Conservation (phyloP, 1,140 invertebrate genomes). For the Tetragonula clypearis region DNA sequence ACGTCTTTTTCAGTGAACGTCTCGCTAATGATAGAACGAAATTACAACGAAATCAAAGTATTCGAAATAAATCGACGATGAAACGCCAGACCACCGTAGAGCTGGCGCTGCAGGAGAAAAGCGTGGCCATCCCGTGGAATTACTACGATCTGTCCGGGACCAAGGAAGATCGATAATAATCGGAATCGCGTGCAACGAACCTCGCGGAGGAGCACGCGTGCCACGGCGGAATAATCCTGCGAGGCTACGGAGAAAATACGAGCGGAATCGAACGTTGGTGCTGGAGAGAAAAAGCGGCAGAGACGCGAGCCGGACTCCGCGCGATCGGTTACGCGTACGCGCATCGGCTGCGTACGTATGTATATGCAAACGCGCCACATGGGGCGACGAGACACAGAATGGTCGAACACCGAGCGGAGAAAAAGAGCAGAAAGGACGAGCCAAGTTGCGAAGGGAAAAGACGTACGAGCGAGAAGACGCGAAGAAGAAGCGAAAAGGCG, state of each 20-base stretch:
- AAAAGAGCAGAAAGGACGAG: conserved; percentile 45
- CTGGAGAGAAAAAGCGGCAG: not conserved
- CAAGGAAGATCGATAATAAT: conserved; percentile 60
- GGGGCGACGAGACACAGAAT: conserved; percentile 64
- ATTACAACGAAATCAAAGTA: not conserved
- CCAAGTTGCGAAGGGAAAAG: conserved; percentile 10
- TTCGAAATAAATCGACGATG: not conserved
- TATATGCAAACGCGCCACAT: conserved; percentile 69
- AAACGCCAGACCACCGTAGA: not conserved
- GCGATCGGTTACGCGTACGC: conserved; percentile 40
- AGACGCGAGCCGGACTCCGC: not conserved
- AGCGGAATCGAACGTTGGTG: not conserved
- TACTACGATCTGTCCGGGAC: conserved; percentile 42
- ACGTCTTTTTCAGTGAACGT: too few relatives aligned
- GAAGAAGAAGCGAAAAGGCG: not conserved
- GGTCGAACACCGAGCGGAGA: conserved; percentile 29
- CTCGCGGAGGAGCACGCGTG: not conserved
- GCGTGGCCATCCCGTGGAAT: conserved; percentile 39
- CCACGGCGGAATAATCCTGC: not conserved
- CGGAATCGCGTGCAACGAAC: conserved; percentile 46
- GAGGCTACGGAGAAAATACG: conserved; percentile 5
- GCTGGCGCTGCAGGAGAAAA: conserved; percentile 4
- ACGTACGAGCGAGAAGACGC: conserved; percentile 17
- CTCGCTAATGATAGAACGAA: too few relatives aligned
- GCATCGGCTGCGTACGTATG: conserved; percentile 43